Evolutionary conservation across 37 sponge, comb jelly and placozoan species (phyloP), one percentile per base, ranked within the genome.

Genomic region (Cliona cf. orientalis): DNA sequence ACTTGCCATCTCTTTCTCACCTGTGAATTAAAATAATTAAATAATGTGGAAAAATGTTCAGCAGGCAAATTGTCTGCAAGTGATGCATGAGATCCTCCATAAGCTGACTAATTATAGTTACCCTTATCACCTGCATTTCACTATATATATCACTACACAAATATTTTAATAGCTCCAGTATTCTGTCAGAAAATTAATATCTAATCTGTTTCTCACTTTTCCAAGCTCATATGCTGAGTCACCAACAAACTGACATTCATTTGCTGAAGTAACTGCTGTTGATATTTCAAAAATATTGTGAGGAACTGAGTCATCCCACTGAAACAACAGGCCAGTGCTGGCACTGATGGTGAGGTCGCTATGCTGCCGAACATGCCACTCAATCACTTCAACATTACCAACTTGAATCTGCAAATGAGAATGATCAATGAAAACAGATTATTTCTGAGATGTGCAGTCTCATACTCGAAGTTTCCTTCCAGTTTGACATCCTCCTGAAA

Each of bases 271-370:
- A 2, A 63, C 39, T 6, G 26, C 40, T 14, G 80, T 66, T 26
- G 75, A 32, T 80, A 93, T 81, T 46, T 93, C 90, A 25, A 85
- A 40, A 36, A 93, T 42, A 31, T 89, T 79, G 71, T 93, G 93
- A 7, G 21, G 1, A 7, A 71, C 59, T 12, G 74, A 29, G 17
- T 81, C 67, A 58, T 21, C 36, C 93, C 93, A 93, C 60, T 61
- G 33, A 73, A 93, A 93, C 23, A 84, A 58, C 46, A 93, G 66
- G 12, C 86, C 85, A 3, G 82, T 85, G 0, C 89, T 90, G 29
- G 61, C 53, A 5, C 82, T 14, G 11, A 93, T 61, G 36, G 86
- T 72, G 44, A 93, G 61, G 53, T 86, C 89, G 26, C 38, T 37
- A 63, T 93, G 85, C 19, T 17, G 19, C 12, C 82, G 80, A 19